phyloP scores from a whole-genome alignment of 2,888 invertebrate species.

The Apodemia hepburni region DNA sequence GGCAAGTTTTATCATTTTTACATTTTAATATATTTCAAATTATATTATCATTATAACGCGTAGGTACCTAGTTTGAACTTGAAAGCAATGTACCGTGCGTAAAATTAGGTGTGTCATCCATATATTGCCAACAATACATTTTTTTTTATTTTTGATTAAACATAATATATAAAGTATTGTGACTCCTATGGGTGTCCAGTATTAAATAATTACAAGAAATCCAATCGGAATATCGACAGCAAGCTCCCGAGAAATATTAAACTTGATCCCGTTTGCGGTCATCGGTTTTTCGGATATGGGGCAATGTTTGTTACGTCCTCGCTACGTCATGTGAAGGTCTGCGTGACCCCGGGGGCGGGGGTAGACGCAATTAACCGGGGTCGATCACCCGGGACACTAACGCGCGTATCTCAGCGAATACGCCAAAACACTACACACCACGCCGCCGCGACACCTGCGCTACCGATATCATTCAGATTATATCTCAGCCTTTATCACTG shows the following conservation, averaged over 20 bases:
- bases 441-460: neutral
- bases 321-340: constrained; percentile 57
- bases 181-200: no score
- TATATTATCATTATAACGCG: no score
- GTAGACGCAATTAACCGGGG: constrained; percentile 53
- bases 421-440: neutral
- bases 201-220: neutral
- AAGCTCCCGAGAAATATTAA: constrained; percentile 37
- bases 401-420: constrained; percentile 5
- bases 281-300: constrained; percentile 70
- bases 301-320: constrained; percentile 48
- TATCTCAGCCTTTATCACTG: neutral
- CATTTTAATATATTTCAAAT: no score
- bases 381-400: constrained; percentile 52
- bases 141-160: no score
- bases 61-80: no score
- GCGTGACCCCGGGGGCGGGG: constrained; percentile 45
- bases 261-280: constrained; percentile 57
- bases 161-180: no score
- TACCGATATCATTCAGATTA: neutral
- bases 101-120: no score
- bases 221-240: constrained; percentile 9
- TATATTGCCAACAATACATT: no score
- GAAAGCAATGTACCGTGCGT: no score
- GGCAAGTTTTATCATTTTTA: no score